These are phyloP conservation scores for Monopterus albus DNA, from an alignment of 2,113 vertebrate genomes.

Conservation along the genomic window DNA sequence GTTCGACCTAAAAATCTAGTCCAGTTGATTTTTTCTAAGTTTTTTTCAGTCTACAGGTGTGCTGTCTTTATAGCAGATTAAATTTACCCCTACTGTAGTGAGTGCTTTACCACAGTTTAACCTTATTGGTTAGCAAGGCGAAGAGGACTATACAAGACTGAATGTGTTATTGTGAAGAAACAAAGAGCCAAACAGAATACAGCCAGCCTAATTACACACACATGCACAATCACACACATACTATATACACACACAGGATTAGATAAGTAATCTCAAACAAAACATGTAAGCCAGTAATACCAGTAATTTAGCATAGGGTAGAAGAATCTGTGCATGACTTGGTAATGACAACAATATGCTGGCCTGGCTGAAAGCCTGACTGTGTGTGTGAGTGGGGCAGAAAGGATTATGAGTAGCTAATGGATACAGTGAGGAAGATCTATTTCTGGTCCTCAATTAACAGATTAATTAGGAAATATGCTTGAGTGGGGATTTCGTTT, in stretches of 20 bases:
- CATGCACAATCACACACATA: slow-evolving; percentile 7
- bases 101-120: slow-evolving; percentile 18
- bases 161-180: slow-evolving; percentile 9
- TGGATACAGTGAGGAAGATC: neutral
- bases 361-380: neutral
- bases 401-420: slow-evolving; percentile 1
- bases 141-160: neutral
- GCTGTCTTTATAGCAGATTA: slow-evolving; percentile 29
- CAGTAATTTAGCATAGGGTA: slow-evolving; percentile 55
- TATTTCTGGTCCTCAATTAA: neutral
- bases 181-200: slow-evolving; percentile 24
- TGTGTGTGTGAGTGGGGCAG: neutral
- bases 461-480: neutral
- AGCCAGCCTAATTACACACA: slow-evolving; percentile 38
- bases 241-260: slow-evolving; percentile 29
- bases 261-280: slow-evolving; percentile 43
- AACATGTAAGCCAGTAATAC: slow-evolving; percentile 48
- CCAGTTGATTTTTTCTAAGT: too few species aligned
- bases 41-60: slow-evolving; percentile 60
- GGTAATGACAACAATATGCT: slow-evolving; percentile 7
- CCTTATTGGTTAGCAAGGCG: slow-evolving; percentile 32
- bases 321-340: slow-evolving; percentile 27
- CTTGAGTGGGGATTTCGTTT: too few species aligned
- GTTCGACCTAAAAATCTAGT: too few species aligned
- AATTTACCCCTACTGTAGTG: slow-evolving; percentile 33